phyloP scores from a whole-genome alignment of 2,113 vertebrate species.

The Microcebus murinus region DNA sequence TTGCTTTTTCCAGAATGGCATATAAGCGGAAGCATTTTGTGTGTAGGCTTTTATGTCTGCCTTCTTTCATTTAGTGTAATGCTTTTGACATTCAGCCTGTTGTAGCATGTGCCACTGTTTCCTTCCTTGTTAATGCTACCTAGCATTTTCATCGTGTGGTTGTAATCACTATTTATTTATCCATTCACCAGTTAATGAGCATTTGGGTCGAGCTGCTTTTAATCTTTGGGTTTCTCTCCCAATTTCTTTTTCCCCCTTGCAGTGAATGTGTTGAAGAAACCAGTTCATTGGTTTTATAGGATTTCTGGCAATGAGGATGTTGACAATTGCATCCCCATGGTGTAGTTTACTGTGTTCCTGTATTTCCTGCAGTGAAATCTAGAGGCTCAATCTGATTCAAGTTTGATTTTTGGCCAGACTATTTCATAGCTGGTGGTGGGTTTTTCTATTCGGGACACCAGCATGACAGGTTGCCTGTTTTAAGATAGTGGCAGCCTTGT shows the following conservation, averaged over 20 bases:
- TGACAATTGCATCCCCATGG: fast-evolving
- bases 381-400: background rate
- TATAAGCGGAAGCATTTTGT: fast-evolving
- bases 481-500: background rate
- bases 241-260: background rate
- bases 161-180: too few species aligned
- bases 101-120: fast-evolving
- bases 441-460: background rate
- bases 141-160: fast-evolving
- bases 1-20: background rate
- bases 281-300: background rate
- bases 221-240: background rate
- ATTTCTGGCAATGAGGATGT: background rate
- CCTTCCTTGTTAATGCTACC: fast-evolving
- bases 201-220: background rate
- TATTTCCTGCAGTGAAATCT: background rate
- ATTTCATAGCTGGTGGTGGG: background rate
- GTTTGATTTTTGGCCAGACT: background rate
- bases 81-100: background rate
- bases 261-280: background rate
- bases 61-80: background rate
- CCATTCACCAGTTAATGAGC: background rate
- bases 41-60: background rate
- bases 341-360: background rate
- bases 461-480: background rate